Conservation (phyloP, 2,888 invertebrate genomes). For the Norana najaformis region DNA sequence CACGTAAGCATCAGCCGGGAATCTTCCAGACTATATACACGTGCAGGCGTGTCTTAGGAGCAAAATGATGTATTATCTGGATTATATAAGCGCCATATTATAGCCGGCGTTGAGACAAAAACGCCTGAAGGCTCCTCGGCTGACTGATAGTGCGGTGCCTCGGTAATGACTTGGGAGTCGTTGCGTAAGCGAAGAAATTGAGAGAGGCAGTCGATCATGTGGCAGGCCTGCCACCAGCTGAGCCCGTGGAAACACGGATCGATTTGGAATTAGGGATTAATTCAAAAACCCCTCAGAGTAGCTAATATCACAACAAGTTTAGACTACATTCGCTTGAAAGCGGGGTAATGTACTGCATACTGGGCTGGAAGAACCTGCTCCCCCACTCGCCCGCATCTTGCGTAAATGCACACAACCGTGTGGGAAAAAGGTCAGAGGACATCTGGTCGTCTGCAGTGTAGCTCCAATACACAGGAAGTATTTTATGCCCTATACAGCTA, state of each 20-base stretch:
- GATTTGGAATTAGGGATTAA: neutral
- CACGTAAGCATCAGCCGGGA: neutral
- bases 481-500: too few relatives aligned
- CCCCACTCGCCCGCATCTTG: neutral
- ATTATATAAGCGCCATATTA: neutral
- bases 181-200: neutral
- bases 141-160: neutral
- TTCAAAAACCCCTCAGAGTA: neutral
- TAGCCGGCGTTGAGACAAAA: neutral
- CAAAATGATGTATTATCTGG: slow-evolving; percentile 7
- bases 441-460: neutral
- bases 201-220: neutral
- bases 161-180: slow-evolving; percentile 13
- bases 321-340: neutral
- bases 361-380: neutral
- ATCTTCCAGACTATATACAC: neutral
- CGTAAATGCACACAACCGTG: neutral
- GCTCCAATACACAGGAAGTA: too few relatives aligned
- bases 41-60: neutral
- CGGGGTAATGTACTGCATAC: neutral
- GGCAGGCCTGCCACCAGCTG: neutral
- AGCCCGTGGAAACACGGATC: neutral
- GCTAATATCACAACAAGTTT: neutral
- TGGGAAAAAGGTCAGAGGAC: neutral
- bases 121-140: neutral